A percentile compares a stretch with the other conserved stretches of the same genome.
Evolutionary conservation across 1,140 invertebrate genomes (phyloP).

Genomic region (Drosophila sucinea): DNA sequence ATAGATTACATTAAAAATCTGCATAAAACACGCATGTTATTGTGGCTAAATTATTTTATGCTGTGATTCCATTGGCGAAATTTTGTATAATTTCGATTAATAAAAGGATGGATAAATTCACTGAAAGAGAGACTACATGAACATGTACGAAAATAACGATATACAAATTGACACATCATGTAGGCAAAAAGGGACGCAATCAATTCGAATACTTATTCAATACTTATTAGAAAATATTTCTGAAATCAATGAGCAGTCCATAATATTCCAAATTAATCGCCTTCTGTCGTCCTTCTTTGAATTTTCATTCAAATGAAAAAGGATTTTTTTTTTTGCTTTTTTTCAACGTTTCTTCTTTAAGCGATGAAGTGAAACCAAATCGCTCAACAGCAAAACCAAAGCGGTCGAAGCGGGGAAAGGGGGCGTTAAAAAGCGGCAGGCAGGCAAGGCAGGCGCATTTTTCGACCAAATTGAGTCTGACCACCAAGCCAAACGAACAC

Average conservation of each 20-base stretch:
- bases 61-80: conserved; percentile 16
- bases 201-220: neutral
- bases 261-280: neutral
- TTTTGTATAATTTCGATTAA: conserved; percentile 23
- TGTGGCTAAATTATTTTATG: neutral
- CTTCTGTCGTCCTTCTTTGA: neutral
- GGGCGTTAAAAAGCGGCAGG: neutral
- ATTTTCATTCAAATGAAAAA: conserved; percentile 10
- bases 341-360: neutral
- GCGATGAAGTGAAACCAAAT: conserved; percentile 6
- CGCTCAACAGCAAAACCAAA: conserved; percentile 7
- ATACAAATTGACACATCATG: neutral
- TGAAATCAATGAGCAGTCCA: neutral
- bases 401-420: neutral
- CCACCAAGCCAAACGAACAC: conserved; percentile 28
- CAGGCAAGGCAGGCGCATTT: conserved; percentile 23
- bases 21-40: conserved; percentile 9
- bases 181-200: too few relatives aligned
- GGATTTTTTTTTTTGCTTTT: neutral
- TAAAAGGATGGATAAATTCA: neutral
- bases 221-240: neutral
- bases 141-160: neutral
- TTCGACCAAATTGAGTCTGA: conserved; percentile 54
- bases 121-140: neutral
- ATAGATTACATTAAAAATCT: conserved; percentile 32